These are phyloP conservation scores for Engystomops pustulosus DNA, from an alignment of 2,113 vertebrate genomes.

Conservation along the genomic window DNA sequence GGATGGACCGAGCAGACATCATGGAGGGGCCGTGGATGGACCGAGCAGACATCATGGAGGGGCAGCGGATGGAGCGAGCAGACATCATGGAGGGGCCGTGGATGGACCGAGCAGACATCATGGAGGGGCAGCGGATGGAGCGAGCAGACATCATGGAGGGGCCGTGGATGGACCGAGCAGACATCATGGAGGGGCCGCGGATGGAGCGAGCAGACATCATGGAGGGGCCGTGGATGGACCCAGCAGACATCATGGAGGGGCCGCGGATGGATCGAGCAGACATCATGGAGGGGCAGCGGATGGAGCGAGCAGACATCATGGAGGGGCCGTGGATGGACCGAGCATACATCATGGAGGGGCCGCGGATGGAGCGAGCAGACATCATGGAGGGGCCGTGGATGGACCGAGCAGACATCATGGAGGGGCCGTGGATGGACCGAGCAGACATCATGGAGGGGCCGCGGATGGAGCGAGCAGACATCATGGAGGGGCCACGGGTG, in stretches of 20 bases:
- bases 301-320: neutral
- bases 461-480: constrained; percentile 18
- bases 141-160: neutral
- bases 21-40: no score
- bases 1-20: constrained; percentile 9
- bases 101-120: neutral
- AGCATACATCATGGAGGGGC: neutral
- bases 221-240: no score
- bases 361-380: neutral
- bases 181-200: neutral
- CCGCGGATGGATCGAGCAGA: constrained; percentile 21
- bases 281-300: no score
- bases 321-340: constrained; percentile 7
- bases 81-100: no score
- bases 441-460: neutral
- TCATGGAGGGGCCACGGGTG: no score
- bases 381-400: constrained; percentile 7
- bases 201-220: constrained; percentile 8
- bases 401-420: neutral
- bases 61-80: constrained; percentile 16
- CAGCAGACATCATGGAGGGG: neutral
- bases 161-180: no score
- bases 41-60: neutral
- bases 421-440: no score
- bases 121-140: constrained; percentile 9